Percentiles rank a stretch among this genome's conserved stretches.
Conservation (phyloP, 1,140 invertebrate genomes). For the Aplysia californica region DNA sequence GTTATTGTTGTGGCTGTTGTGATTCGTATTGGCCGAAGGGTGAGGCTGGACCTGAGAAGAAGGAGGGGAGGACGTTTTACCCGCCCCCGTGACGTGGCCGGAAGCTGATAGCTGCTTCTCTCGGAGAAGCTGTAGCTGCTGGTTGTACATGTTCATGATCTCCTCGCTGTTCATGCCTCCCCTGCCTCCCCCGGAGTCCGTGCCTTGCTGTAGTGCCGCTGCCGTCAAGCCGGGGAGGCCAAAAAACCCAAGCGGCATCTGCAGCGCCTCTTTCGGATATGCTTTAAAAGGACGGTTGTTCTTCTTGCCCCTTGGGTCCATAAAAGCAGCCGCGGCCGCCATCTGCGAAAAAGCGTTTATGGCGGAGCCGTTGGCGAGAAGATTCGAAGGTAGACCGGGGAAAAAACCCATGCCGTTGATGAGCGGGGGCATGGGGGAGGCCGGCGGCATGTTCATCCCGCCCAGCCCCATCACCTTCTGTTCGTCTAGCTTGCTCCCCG, state of each 20-base stretch:
- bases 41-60: not conserved
- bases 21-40: not conserved
- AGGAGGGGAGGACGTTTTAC: no score
- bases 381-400: not conserved
- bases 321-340: not conserved
- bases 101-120: not conserved
- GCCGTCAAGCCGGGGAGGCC: constrained; percentile 35
- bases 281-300: constrained; percentile 76
- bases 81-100: not conserved
- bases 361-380: not conserved
- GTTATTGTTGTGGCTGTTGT: not conserved
- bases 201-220: not conserved
- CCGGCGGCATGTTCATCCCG: not conserved
- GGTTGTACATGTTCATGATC: constrained; percentile 41
- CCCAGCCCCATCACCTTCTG: not conserved
- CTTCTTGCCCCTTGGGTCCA: constrained; percentile 20
- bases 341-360: constrained; percentile 11
- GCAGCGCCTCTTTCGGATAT: constrained; percentile 77
- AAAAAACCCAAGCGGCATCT: constrained; percentile 68
- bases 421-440: not conserved
- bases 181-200: constrained; percentile 14
- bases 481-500: not conserved
- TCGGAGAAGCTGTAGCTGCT: constrained; percentile 31
- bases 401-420: not conserved
- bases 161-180: constrained; percentile 35